Evolutionary conservation across 2,797 vertebrate genomes (phyloP).

Genomic region (Leuciscus waleckii): DNA sequence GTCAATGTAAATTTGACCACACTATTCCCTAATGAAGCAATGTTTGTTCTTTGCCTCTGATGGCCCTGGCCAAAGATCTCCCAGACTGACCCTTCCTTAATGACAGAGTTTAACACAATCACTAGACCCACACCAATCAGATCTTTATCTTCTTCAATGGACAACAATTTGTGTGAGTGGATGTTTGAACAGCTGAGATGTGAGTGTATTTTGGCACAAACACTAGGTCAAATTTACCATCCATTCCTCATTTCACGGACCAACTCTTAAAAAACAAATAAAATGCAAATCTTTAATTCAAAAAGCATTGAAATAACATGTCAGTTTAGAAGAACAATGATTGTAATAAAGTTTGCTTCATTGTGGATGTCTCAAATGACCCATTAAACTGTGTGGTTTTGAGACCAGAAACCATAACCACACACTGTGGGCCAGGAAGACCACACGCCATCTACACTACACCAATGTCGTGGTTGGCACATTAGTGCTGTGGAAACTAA

Average conservation of each 20-base stretch:
- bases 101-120: conserved; percentile 23
- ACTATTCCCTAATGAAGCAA: conserved; percentile 3
- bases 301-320: background rate
- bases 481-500: conserved; percentile 40
- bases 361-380: conserved; percentile 29
- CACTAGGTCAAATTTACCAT: conserved; percentile 26
- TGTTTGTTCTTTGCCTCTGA: conserved; percentile 14
- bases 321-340: background rate
- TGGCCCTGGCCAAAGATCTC: background rate
- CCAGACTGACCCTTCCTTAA: background rate
- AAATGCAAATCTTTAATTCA: background rate
- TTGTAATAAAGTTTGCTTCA: conserved; percentile 29
- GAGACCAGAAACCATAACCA: conserved; percentile 25
- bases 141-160: conserved; percentile 51
- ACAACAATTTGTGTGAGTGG: conserved; percentile 22
- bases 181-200: conserved; percentile 55
- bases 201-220: conserved; percentile 27
- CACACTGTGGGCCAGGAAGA: conserved; percentile 9
- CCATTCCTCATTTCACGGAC: background rate
- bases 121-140: conserved; percentile 15
- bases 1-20: conserved; percentile 1
- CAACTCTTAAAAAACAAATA: background rate
- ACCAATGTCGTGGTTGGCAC: conserved; percentile 35
- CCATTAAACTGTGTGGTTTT: conserved; percentile 20
- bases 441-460: background rate